phyloP scores from a whole-genome alignment of 2,888 invertebrate genomes.

The Limnephilus lunatus region DNA sequence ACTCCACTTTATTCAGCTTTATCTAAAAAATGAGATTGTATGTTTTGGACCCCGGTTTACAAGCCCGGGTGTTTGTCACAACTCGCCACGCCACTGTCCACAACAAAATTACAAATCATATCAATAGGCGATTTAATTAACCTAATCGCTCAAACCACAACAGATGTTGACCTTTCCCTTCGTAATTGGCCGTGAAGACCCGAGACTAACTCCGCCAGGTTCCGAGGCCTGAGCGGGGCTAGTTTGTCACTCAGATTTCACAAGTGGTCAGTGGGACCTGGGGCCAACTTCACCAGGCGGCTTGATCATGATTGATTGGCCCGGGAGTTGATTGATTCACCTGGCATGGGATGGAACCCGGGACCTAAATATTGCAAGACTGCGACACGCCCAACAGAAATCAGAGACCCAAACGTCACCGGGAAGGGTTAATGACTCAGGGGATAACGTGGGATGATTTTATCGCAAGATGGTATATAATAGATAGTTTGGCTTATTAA shows the following conservation, averaged over 20 bases:
- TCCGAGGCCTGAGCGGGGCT: background rate
- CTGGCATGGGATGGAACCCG: slow-evolving; percentile 28
- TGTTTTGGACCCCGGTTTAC: background rate
- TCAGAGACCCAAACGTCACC: background rate
- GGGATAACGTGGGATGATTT: background rate
- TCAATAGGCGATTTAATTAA: slow-evolving; percentile 3
- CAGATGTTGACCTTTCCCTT: slow-evolving; percentile 30
- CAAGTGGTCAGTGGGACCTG: background rate
- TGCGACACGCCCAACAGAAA: slow-evolving; percentile 23
- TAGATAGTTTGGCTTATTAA: background rate
- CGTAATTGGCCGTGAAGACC: slow-evolving; percentile 26
- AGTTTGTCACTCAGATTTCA: slow-evolving; percentile 16
- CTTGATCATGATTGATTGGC: slow-evolving; percentile 32
- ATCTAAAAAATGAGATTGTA: too few relatives aligned
- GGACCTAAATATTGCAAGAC: slow-evolving; percentile 13
- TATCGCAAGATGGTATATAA: background rate
- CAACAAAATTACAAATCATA: background rate
- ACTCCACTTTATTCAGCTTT: too few relatives aligned
- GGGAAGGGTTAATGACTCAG: slow-evolving; percentile 10
- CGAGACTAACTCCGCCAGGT: background rate
- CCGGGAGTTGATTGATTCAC: slow-evolving; percentile 23
- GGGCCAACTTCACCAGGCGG: background rate
- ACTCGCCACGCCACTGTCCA: background rate
- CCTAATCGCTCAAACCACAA: slow-evolving; percentile 7
- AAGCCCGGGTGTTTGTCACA: background rate